Evolutionary conservation across 2,797 vertebrate species (phyloP), one percentile per base, ranked within the genome.

Genomic region (Phalloptychus januarius): DNA sequence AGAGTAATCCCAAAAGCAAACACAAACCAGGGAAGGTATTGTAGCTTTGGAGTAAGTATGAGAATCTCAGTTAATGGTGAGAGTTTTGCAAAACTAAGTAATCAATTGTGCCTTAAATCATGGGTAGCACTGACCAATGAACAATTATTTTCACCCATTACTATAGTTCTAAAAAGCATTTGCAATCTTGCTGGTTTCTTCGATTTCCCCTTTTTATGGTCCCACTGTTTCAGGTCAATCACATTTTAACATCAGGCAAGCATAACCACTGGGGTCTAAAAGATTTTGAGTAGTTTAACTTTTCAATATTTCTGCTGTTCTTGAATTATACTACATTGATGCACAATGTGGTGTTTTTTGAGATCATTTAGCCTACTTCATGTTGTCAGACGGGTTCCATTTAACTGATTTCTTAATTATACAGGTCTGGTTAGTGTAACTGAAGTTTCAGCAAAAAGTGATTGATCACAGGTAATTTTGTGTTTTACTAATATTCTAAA

Each of bases 1-100:
- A 79, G 73, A 78, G 58, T n/a, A 93, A 93, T 93, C 91, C 87
- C 74, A 80, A 71, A 87, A 77, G 79, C 70, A 94, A 94, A 93
- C 89, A 92, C 23, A 72, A 48, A 77, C 63, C 36, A 38, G 56
- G 42, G 40, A 12, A 46, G 71, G 80, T 74, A 77, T 56, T 52
- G 38, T 48, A 77, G 77, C 82, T 85, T 81, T 83, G 74, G n/a
- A 72, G 75, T 38, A 71, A 88, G 79, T 84, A 80, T 85, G 50
- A 80, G 77, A 81, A 82, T 79, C 40, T 78, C 72, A 40, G 42
- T 67, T 63, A 28, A 52, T 67, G 75, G 75, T 28, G 73, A n/a
- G 84, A 83, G 70, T 75, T 33, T 20, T 85, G 72, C 13, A 65
- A 76, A 74, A 74, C 76, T 31, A 61, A 77, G 79, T 69, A 76